Percentiles rank a stretch among this genome's conserved stretches.
Conservation (phyloP, 2,113 vertebrate genomes). For the Puffinus mauretanicus region DNA sequence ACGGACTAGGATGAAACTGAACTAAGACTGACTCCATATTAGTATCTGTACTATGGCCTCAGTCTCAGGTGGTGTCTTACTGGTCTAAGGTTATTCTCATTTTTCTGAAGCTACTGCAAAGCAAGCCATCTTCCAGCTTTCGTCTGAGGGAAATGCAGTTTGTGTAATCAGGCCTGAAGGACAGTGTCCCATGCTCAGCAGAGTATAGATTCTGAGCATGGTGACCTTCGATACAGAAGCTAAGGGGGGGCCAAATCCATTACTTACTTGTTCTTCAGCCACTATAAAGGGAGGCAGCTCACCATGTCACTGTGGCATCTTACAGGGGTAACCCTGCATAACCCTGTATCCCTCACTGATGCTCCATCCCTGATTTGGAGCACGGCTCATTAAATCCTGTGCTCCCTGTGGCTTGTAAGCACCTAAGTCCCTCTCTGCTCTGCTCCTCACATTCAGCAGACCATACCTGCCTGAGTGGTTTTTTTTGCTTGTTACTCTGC, state of each 20-base stretch:
- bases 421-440: background rate
- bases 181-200: background rate
- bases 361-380: background rate
- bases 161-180: constrained; percentile 25
- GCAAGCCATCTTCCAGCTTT: background rate
- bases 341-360: too few species aligned
- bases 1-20: background rate
- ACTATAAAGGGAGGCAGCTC: background rate
- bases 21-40: background rate
- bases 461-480: background rate
- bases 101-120: constrained; percentile 8
- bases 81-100: background rate
- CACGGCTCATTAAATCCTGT: background rate
- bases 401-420: background rate
- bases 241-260: background rate
- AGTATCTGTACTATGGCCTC: background rate
- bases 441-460: background rate
- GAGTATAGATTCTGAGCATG: background rate
- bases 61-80: background rate
- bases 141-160: background rate
- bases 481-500: background rate
- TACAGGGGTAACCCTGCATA: too few species aligned
- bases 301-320: background rate
- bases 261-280: background rate
- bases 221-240: background rate